Conservation (phyloP, 2,113 vertebrate species). For the Lophotis ruficrista region DNA sequence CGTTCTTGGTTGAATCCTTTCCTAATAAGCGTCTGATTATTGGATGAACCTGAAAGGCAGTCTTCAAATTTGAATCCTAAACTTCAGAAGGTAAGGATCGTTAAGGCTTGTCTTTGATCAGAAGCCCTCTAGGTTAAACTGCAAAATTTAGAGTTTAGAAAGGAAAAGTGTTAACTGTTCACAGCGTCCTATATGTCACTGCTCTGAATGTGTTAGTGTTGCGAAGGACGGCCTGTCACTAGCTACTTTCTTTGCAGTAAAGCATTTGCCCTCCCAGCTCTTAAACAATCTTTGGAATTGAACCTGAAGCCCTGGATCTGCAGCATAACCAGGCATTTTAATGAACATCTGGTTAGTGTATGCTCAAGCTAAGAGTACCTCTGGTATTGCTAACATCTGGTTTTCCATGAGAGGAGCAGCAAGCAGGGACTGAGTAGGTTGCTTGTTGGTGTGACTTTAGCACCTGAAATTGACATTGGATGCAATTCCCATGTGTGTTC, state of each 20-base stretch:
- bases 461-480: neutral
- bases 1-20: neutral
- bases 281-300: neutral
- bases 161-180: neutral
- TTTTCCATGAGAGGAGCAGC: neutral
- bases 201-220: neutral
- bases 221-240: neutral
- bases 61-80: neutral
- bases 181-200: neutral
- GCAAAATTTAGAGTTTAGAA: neutral
- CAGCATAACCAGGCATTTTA: neutral
- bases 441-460: neutral
- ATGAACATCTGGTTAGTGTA: neutral
- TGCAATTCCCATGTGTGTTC: neutral
- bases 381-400: neutral
- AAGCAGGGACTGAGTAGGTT: neutral
- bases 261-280: neutral
- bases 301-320: neutral
- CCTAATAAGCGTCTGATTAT: neutral
- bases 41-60: neutral
- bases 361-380: neutral
- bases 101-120: neutral
- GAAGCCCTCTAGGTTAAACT: neutral
- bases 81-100: neutral
- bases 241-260: neutral